A percentile compares a stretch with the other conserved stretches of the same genome.
Evolutionary conservation across 2,797 vertebrate genomes (phyloP).

Genomic region (Scolopax rusticola): DNA sequence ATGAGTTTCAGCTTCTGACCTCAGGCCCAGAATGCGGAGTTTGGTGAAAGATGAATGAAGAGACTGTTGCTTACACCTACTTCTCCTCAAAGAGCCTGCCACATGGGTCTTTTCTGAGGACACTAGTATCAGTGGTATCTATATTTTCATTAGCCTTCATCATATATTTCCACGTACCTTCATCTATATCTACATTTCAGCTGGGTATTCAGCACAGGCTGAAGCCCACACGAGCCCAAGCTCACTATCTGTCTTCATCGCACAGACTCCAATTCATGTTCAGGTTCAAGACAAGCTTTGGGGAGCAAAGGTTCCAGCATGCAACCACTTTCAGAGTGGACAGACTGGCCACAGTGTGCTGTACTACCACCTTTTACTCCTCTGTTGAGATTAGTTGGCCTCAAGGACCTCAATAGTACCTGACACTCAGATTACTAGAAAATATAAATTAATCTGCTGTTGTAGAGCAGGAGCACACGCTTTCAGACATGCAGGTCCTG

Average conservation of each 20-base stretch:
- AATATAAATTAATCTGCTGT: not conserved
- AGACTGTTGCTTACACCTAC: not conserved
- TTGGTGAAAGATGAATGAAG: not conserved
- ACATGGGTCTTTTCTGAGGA: not conserved
- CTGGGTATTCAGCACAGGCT: not conserved
- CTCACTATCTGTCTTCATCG: not conserved
- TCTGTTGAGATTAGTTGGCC: not conserved
- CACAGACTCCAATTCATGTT: accelerated
- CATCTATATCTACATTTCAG: not conserved
- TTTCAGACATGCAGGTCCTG: not conserved
- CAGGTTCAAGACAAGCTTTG: not conserved
- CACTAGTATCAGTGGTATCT: not conserved
- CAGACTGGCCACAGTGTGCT: not conserved
- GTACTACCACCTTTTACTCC: not conserved
- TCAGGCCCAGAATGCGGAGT: not conserved
- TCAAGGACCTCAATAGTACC: not conserved
- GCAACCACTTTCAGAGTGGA: not conserved
- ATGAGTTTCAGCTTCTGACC: not conserved
- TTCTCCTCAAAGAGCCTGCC: not conserved
- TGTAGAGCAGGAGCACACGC: not conserved
- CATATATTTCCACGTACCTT: not conserved
- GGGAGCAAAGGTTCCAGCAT: not conserved
- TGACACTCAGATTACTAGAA: not conserved
- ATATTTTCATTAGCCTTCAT: not conserved
- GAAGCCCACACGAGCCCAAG: not conserved